Percentiles rank a stretch among this genome's conserved stretches.
Evolutionary conservation across 2,888 invertebrate species (phyloP).

Genomic region (Ischnus inquisitorius): DNA sequence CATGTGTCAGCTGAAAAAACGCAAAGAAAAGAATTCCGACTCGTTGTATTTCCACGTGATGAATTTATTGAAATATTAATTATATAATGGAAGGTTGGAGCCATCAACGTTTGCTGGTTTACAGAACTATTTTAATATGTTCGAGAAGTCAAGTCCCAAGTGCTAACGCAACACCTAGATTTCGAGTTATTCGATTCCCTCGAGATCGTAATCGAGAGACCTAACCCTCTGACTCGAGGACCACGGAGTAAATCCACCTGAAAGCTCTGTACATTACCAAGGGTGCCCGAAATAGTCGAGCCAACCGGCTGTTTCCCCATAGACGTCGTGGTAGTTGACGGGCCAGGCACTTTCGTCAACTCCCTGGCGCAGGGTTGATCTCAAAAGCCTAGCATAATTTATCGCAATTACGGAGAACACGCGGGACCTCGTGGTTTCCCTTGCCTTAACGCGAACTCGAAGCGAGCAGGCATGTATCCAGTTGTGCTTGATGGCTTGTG

Average conservation of each 20-base stretch:
- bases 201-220: slow-evolving; percentile 42
- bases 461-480: slow-evolving; percentile 43
- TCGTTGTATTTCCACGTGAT: no score
- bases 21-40: no score
- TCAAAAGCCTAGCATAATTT: slow-evolving; percentile 66
- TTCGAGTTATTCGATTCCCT: slow-evolving; percentile 18
- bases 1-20: no score
- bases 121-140: background rate
- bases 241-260: slow-evolving; percentile 32
- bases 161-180: slow-evolving; percentile 19
- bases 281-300: slow-evolving; percentile 22
- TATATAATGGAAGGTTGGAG: no score
- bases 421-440: slow-evolving; percentile 30
- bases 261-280: slow-evolving; percentile 21
- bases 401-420: slow-evolving; percentile 64
- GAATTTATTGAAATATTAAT: no score
- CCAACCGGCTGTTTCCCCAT: slow-evolving; percentile 46
- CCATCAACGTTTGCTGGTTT: background rate
- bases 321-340: slow-evolving; percentile 38
- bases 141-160: slow-evolving; percentile 27
- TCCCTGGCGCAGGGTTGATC: slow-evolving; percentile 55
- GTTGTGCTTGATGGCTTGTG: slow-evolving; percentile 36
- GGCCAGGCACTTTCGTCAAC: slow-evolving; percentile 59
- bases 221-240: slow-evolving; percentile 38
- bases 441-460: slow-evolving; percentile 29